Conservation (phyloP, 2,888 invertebrate genomes). For the Eurois occulta region DNA sequence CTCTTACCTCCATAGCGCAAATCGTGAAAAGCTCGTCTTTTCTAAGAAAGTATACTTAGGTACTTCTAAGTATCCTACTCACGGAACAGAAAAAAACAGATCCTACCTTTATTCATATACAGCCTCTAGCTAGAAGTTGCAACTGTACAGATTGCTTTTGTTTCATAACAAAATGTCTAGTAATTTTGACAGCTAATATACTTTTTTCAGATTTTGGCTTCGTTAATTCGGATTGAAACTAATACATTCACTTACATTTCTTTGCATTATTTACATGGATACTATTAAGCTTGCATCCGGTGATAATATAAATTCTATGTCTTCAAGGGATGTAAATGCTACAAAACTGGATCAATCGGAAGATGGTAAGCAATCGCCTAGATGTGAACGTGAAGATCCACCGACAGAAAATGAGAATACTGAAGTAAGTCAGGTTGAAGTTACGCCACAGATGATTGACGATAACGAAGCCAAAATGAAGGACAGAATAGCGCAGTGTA, state of each 20-base stretch:
- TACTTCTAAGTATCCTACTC: too few species aligned
- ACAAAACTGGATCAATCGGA: slow-evolving; percentile 34
- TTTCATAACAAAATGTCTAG: slow-evolving; percentile 30
- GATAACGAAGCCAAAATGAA: slow-evolving; percentile 82
- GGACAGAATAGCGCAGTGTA: slow-evolving; percentile 84
- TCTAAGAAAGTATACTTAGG: background rate
- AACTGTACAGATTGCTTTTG: slow-evolving; percentile 42
- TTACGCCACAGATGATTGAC: slow-evolving; percentile 75
- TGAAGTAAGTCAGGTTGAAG: slow-evolving; percentile 56
- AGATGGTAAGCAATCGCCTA: slow-evolving; percentile 45
- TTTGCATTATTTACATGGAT: slow-evolving; percentile 70
- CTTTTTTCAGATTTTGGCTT: slow-evolving; percentile 29
- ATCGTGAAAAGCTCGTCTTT: background rate
- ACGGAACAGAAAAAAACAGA: too few species aligned
- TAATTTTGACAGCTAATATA: slow-evolving; percentile 38
- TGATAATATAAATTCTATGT: slow-evolving; percentile 70
- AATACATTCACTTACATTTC: slow-evolving; percentile 14
- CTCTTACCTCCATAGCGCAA: background rate
- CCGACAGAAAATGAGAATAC: slow-evolving; percentile 37
- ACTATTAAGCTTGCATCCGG: slow-evolving; percentile 75
- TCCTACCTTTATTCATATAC: background rate
- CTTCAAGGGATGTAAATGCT: slow-evolving; percentile 61
- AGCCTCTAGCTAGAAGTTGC: slow-evolving; percentile 7
- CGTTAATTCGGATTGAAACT: slow-evolving; percentile 10
- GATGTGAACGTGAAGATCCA: slow-evolving; percentile 37